Evolutionary conservation across 23 tunicate species (phyloP), one percentile per base, ranked within the genome.

Genomic region (Pegea sp.): DNA sequence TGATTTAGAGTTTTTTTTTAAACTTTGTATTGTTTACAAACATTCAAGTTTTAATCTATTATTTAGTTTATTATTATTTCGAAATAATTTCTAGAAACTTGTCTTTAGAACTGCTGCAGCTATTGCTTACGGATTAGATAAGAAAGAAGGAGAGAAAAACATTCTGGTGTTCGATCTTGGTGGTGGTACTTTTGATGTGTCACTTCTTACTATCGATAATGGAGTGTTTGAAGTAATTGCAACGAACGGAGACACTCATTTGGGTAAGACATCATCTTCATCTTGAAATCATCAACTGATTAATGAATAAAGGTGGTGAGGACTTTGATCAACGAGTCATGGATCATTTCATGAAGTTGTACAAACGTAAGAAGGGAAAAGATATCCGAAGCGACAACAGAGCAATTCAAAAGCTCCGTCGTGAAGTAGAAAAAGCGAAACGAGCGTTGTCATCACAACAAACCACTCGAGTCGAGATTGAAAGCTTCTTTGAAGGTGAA

Each of bases 161-260:
- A 68, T 75, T 46, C 52, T 75, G 42, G 86, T 75, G 16, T 75
- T 75, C 38, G 86, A 75, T 68, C 53, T 75, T 22, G 86, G 86
- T 29, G 86, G 86, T 53, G 86, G 86, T 0, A 75, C 86, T 59
- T 75, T 75, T 42, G 86, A 75, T 60, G 86, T 75, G n/a, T 75
- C 86, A 11, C 16, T 75, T 25, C 68, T 75, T 51, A 75, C 86
- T 21, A 75, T 75, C 38, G 86, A 75, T 25, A 60, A 60, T 30
- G 86, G 86, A 21, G 86, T 75, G 5, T 75, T 75, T 52, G 86
- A 75, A 38, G 86, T 75, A 13, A 59, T 75, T 29, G 75, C 86
- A 26, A 75, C 86, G 4, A 67, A 67, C 31, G 86, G 86, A 11
- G 86, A 75, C 54, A 75, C 86, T 52, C 86, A 75, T 34, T 69